Evolutionary conservation across 2,797 vertebrate species (phyloP).

Genomic region (Setipinna tenuifilis): DNA sequence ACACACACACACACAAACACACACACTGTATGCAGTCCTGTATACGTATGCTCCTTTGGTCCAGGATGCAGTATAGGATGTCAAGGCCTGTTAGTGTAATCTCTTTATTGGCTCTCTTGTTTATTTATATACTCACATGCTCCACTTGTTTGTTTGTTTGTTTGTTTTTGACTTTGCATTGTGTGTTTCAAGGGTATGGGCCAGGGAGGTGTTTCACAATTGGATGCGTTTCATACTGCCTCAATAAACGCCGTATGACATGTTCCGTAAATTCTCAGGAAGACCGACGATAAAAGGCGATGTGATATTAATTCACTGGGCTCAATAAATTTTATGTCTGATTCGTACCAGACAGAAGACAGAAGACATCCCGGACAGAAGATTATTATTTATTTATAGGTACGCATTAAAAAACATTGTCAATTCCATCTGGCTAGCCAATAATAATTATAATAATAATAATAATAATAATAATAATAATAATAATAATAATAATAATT

Average conservation of each 20-base stretch:
- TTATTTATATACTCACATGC: not conserved
- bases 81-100: constrained; percentile 7
- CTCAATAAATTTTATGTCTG: not conserved
- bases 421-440: not conserved
- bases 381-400: constrained; percentile 1
- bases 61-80: not conserved
- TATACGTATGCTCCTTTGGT: not conserved
- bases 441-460: not conserved
- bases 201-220: not conserved
- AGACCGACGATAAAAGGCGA: not conserved
- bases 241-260: not conserved
- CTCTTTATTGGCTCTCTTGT: not conserved
- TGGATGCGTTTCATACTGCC: not conserved
- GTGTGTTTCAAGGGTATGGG: not conserved
- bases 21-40: not conserved
- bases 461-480: too few relatives aligned
- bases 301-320: not conserved
- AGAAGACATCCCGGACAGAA: not conserved
- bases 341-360: not conserved
- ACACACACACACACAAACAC: constrained; percentile 25
- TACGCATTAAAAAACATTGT: not conserved
- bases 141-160: not conserved
- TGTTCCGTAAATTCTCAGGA: not conserved
- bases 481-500: too few relatives aligned
- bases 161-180: constrained; percentile 7